These are phyloP conservation scores for Bombycilla garrulus DNA, from an alignment of 2,113 vertebrate genomes.

Conservation along the genomic window DNA sequence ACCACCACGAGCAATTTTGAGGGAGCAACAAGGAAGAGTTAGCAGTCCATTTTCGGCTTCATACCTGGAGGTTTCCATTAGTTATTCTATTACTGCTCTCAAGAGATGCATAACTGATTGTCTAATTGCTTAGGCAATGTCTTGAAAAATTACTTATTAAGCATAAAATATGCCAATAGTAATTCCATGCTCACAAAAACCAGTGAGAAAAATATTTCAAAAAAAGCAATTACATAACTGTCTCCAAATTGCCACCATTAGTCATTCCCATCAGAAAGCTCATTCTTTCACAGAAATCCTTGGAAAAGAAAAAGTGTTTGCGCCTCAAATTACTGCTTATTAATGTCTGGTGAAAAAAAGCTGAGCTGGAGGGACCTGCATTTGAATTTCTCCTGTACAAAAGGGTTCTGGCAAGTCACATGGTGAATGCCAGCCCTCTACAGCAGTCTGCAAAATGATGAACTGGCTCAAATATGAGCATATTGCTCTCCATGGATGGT, in stretches of 20 bases:
- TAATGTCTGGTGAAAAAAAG: not conserved
- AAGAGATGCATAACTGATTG: constrained; percentile 22
- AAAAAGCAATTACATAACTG: not conserved
- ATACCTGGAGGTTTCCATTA: constrained; percentile 30
- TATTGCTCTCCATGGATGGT: not conserved
- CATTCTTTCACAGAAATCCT: not conserved
- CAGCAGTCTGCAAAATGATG: not conserved
- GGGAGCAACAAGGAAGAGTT: not conserved
- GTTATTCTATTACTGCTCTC: constrained; percentile 18
- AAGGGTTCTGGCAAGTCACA: not conserved
- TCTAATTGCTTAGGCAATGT: constrained; percentile 33
- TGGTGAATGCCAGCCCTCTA: not conserved
- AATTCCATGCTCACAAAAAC: not conserved
- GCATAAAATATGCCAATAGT: constrained; percentile 23
- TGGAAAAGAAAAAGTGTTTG: not conserved
- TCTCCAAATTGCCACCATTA: constrained; percentile 4
- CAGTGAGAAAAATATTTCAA: not conserved
- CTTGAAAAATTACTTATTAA: constrained; percentile 42
- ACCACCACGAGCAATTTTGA: not conserved
- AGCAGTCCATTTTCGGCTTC: constrained; percentile 9
- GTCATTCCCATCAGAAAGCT: not conserved
- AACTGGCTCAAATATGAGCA: not conserved
- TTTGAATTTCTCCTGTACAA: not conserved
- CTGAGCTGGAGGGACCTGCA: not conserved
- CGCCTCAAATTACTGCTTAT: not conserved